Evolutionary conservation across 1,140 invertebrate species (phyloP).

Genomic region (Pseudachorutes palmiensis): DNA sequence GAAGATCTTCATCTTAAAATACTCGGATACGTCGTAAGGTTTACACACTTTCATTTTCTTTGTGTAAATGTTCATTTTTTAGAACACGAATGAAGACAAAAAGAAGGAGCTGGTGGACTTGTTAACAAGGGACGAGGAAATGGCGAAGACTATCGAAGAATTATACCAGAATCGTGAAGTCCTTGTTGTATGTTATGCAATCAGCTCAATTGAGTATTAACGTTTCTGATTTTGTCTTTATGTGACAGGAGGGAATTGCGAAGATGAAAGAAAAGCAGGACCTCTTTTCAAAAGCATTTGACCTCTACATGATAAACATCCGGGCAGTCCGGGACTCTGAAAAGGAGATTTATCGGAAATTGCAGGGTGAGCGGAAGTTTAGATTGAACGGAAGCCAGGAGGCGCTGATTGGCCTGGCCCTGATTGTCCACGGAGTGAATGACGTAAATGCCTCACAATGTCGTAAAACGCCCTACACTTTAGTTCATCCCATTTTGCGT

Average conservation of each 20-base stretch:
- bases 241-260: background rate
- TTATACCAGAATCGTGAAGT: background rate
- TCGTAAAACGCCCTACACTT: too few species aligned
- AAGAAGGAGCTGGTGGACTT: background rate
- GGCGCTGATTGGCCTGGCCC: background rate
- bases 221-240: background rate
- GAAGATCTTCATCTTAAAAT: background rate
- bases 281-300: background rate
- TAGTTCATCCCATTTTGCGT: background rate
- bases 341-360: background rate
- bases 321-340: background rate
- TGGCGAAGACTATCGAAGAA: background rate
- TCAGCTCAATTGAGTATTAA: background rate
- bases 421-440: background rate
- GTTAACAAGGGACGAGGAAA: slow-evolving; percentile 3
- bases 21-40: background rate
- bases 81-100: slow-evolving; percentile 4
- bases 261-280: background rate
- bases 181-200: background rate
- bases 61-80: background rate
- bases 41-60: background rate
- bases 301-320: background rate
- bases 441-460: too few species aligned
- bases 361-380: background rate
- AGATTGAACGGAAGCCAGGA: background rate